Evolutionary conservation across 2,797 vertebrate genomes (phyloP).

Genomic region (Columba guinea): DNA sequence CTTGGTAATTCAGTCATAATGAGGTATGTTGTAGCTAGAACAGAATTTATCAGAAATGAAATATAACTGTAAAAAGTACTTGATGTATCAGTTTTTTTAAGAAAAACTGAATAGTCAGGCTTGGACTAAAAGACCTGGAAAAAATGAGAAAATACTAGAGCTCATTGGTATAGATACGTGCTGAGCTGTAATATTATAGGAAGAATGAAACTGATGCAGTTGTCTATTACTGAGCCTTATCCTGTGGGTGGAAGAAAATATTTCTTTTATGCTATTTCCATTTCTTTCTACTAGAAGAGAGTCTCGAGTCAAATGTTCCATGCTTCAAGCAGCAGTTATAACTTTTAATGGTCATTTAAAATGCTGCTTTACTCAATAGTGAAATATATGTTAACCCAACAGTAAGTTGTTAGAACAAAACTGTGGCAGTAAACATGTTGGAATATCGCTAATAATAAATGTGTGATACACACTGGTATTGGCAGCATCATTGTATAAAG

Average conservation of each 20-base stretch:
- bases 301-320: neutral
- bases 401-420: neutral
- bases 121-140: neutral
- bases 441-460: neutral
- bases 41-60: neutral
- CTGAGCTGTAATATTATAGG: accelerated
- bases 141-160: neutral
- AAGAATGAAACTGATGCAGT: neutral
- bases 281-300: neutral
- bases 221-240: accelerated
- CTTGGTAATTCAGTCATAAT: neutral
- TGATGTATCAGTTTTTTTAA: neutral
- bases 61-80: neutral
- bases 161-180: accelerated
- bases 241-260: neutral
- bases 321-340: neutral
- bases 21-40: neutral
- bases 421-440: neutral
- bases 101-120: neutral
- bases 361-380: neutral
- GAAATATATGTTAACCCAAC: neutral
- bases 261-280: neutral
- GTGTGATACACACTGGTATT: no score
- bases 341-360: neutral
- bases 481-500: accelerated